Percentiles rank a stretch among this genome's conserved stretches.
Evolutionary conservation across 2,888 invertebrate species (phyloP).

Genomic region (Argyresthia goedartella): DNA sequence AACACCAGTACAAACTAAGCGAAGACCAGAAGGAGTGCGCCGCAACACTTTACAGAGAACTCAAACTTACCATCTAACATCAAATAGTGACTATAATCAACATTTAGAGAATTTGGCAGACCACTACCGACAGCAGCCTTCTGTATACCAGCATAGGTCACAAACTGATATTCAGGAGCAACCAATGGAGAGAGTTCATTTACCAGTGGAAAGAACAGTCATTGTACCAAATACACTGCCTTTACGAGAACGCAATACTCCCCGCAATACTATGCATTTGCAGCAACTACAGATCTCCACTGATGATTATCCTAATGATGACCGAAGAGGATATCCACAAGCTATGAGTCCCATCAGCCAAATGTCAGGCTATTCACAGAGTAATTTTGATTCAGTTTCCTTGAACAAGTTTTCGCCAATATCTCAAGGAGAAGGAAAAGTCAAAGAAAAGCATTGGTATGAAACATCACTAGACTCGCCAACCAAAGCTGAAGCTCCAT

Average conservation of each 20-base stretch:
- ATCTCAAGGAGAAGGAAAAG: conserved; percentile 48
- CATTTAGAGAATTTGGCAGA: conserved; percentile 53
- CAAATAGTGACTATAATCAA: conserved; percentile 62
- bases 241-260: conserved; percentile 45
- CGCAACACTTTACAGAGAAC: conserved; percentile 59
- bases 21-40: conserved; percentile 44
- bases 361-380: conserved; percentile 47
- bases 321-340: conserved; percentile 40
- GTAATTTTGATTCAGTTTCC: conserved; percentile 51
- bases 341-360: conserved; percentile 55
- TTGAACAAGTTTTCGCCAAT: conserved; percentile 56
- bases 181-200: conserved; percentile 27
- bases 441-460: conserved; percentile 77
- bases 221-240: conserved; percentile 54
- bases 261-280: conserved; percentile 49
- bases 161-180: conserved; percentile 57
- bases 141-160: conserved; percentile 50
- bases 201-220: conserved; percentile 38
- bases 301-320: conserved; percentile 46
- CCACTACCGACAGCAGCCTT: conserved; percentile 37
- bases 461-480: conserved; percentile 76
- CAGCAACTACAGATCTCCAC: conserved; percentile 55
- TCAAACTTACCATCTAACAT: conserved; percentile 63
- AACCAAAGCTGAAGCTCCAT: conserved; percentile 38
- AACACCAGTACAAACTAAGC: conserved; percentile 38